Evolutionary conservation across 1,140 invertebrate species (phyloP), one percentile per base, ranked within the genome.

Genomic region (Drosophila gunungcola): DNA sequence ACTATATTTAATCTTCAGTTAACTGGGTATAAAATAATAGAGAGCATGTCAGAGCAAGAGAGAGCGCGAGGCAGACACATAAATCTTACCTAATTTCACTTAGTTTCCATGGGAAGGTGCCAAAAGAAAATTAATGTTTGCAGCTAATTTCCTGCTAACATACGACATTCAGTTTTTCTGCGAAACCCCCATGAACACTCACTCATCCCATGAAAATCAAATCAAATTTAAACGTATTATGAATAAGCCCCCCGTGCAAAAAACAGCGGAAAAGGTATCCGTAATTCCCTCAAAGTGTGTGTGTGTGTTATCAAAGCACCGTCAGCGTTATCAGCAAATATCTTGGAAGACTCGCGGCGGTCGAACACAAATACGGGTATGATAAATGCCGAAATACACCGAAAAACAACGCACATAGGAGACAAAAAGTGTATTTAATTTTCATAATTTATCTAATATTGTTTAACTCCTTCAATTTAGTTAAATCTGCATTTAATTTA

Each of bases 251-350:
- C 32, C 32, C 12, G 51, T 43, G 16, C 27, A 51, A 34, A 55
- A 74, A 52, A 52, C 36, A 61, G 64, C 81, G 73, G 60, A 80
- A 75, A 77, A 77, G 56, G 55, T 65, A 74, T 42, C 29, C 51
- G 54, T 32, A 78, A 57, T 62, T 51, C 55, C 46, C 57, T 38
- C 54, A 55, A 63, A 36, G n/a, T 34, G 39, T 64, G 41, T 82
- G 54, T 57, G 29, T 73, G 76, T 76, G 70, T 86, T 86, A 86
- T 86, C 83, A 79, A 72, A 42, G 69, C 70, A 79, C 67, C 65
- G 63, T 51, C 42, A 64, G 51, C 61, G 62, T 79, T 86, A 86
- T 86, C 83, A 89, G 79, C 46, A 78, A 76, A 80, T 86, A 77
- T 88, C 83, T 88, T 83, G 49, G 55, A 88, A 80, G 63, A 88